A percentile compares a stretch with the other conserved stretches of the same genome.
Evolutionary conservation across 2,888 invertebrate genomes (phyloP).

Genomic region (Allolobophora icterica): DNA sequence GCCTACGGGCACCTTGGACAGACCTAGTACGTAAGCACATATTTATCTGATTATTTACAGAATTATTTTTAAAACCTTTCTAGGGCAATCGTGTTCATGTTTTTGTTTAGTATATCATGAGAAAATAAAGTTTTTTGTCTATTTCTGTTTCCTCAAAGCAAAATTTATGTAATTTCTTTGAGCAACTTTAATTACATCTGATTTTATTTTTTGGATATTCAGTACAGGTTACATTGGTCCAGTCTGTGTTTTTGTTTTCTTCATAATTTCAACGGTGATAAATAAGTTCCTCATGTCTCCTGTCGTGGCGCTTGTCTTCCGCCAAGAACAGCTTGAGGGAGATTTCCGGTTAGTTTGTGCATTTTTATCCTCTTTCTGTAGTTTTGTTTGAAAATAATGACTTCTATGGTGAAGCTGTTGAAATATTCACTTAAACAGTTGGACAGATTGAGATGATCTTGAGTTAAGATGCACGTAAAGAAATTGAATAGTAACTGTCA

Average conservation of each 20-base stretch:
- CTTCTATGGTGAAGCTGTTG: not conserved
- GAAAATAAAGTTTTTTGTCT: too few species aligned
- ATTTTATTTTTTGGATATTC: conserved; percentile 36
- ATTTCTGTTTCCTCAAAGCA: too few species aligned
- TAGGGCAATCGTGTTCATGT: too few species aligned
- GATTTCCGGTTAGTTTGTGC: conserved; percentile 67
- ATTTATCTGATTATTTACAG: too few species aligned
- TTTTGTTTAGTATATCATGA: too few species aligned
- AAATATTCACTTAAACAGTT: not conserved
- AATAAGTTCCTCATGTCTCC: conserved; percentile 70
- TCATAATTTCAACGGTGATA: conserved; percentile 68
- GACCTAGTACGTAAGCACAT: too few species aligned
- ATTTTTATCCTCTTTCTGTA: too few species aligned
- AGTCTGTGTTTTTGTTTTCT: conserved; percentile 68
- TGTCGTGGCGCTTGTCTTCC: conserved; percentile 68
- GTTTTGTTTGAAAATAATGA: too few species aligned
- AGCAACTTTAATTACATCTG: not conserved
- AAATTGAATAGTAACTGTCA: too few species aligned
- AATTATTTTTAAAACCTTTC: too few species aligned
- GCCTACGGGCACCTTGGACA: too few species aligned
- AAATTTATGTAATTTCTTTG: too few species aligned
- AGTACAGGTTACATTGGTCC: conserved; percentile 71
- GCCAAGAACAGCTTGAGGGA: conserved; percentile 70
- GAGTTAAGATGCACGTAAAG: not conserved
- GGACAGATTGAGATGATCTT: not conserved